Evolutionary conservation across 2,113 vertebrate genomes (phyloP).

Genomic region (Gambusia affinis): DNA sequence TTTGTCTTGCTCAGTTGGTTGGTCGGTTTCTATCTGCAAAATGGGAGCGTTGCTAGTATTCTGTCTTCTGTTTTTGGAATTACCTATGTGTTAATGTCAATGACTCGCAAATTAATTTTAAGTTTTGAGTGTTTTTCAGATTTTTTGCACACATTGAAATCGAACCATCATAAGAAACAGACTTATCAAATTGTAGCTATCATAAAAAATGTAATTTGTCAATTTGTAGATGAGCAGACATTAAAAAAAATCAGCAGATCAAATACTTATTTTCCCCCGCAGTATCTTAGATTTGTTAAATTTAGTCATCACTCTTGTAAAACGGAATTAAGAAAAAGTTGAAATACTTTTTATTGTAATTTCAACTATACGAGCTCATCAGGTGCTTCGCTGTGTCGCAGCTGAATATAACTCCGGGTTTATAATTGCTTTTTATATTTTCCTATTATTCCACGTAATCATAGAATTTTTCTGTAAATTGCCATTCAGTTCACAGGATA

Average conservation of each 20-base stretch:
- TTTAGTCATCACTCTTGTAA: neutral
- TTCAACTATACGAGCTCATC: neutral
- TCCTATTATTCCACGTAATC: neutral
- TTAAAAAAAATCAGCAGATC: no score
- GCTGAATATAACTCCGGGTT: neutral
- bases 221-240: no score
- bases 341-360: neutral
- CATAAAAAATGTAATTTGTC: no score
- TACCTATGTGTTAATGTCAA: no score
- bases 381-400: neutral
- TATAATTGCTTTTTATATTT: slow-evolving; percentile 1
- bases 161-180: no score
- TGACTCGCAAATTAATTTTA: neutral
- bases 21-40: no score
- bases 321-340: slow-evolving; percentile 7
- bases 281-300: neutral
- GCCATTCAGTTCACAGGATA: neutral
- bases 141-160: no score
- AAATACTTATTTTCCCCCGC: no score
- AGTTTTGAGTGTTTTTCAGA: neutral
- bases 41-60: no score
- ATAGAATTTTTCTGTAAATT: neutral
- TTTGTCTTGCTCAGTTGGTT: no score
- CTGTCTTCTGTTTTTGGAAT: neutral
- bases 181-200: no score